Evolutionary conservation across 2,888 invertebrate species (phyloP).

Genomic region (Drosophila percnosoma): DNA sequence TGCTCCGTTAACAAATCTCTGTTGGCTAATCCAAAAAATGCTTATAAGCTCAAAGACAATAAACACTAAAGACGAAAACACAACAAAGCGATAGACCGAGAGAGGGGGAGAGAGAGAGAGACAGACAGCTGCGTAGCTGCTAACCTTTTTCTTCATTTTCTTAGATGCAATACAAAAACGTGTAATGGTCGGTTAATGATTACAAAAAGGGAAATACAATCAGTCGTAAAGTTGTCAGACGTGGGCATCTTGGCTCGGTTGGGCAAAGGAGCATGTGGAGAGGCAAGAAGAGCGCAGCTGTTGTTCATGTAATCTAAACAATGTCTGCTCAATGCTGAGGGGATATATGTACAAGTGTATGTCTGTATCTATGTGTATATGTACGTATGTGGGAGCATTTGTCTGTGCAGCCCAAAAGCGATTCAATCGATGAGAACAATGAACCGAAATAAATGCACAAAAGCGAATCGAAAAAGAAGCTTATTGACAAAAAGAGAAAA

Average conservation of each 20-base stretch:
- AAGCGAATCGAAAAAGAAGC: constrained; percentile 63
- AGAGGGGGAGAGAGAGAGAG: constrained; percentile 2
- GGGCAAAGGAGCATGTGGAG: constrained; percentile 9
- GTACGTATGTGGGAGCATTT: constrained; percentile 15
- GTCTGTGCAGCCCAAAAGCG: constrained; percentile 44
- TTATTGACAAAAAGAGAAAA: constrained; percentile 67
- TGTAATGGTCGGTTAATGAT: constrained; percentile 74
- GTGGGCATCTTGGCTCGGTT: constrained; percentile 21
- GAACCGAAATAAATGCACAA: constrained; percentile 64
- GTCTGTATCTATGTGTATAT: neutral
- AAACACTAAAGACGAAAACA: neutral
- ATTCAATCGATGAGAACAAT: constrained; percentile 67
- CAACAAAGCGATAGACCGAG: constrained; percentile 1
- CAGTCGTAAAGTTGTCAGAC: constrained; percentile 61
- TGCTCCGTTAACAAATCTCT: constrained; percentile 38
- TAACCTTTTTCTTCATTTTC: constrained; percentile 8
- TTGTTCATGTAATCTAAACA: constrained; percentile 75
- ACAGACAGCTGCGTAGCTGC: constrained; percentile 37
- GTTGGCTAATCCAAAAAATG: constrained; percentile 44
- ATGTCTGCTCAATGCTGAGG: constrained; percentile 63
- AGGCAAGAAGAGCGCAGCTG: constrained; percentile 48
- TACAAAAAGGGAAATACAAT: constrained; percentile 60
- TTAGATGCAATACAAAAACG: constrained; percentile 35
- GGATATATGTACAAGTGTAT: constrained; percentile 5
- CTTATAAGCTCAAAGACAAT: constrained; percentile 42